phyloP scores from a whole-genome alignment of 2,113 vertebrate species.

The Phylloscopus whistleri region DNA sequence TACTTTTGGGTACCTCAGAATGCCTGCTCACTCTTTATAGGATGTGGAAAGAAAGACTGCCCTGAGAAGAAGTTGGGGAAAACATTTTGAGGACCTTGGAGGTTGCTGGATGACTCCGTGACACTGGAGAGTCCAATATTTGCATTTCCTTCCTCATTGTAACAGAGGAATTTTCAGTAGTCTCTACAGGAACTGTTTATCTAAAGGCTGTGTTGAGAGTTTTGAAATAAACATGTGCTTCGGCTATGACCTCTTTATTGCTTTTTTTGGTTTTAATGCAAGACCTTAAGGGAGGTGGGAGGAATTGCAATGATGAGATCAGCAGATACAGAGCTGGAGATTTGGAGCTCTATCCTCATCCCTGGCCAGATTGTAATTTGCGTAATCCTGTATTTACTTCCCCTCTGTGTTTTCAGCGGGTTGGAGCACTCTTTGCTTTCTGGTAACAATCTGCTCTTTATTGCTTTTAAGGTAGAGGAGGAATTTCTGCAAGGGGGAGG shows the following conservation, averaged over 20 bases:
- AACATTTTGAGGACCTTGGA: not conserved
- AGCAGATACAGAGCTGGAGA: not conserved
- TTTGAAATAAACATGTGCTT: slow-evolving; percentile 12
- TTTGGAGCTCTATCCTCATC: not conserved
- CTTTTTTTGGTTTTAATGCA: not conserved
- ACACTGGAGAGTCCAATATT: not conserved
- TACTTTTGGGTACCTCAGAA: not conserved
- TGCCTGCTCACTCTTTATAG: not conserved
- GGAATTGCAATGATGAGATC: not conserved
- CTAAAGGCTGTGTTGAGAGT: not conserved
- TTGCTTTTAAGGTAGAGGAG: not conserved
- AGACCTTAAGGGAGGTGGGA: not conserved
- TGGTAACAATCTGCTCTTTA: not conserved
- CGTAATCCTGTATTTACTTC: not conserved
- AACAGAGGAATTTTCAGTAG: slow-evolving; percentile 12
- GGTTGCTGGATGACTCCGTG: not conserved
- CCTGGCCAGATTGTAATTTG: not conserved
- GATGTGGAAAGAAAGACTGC: not conserved
- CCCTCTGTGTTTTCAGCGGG: not conserved
- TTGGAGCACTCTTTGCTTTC: not conserved
- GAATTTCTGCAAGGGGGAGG: not conserved
- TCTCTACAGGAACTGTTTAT: not conserved
- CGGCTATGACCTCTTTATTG: not conserved
- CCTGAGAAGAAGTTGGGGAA: not conserved
- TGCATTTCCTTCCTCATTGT: not conserved